Evolutionary conservation across 2,888 invertebrate genomes (phyloP), one percentile per base, ranked within the genome.

Genomic region (Dolomedes plantarius): DNA sequence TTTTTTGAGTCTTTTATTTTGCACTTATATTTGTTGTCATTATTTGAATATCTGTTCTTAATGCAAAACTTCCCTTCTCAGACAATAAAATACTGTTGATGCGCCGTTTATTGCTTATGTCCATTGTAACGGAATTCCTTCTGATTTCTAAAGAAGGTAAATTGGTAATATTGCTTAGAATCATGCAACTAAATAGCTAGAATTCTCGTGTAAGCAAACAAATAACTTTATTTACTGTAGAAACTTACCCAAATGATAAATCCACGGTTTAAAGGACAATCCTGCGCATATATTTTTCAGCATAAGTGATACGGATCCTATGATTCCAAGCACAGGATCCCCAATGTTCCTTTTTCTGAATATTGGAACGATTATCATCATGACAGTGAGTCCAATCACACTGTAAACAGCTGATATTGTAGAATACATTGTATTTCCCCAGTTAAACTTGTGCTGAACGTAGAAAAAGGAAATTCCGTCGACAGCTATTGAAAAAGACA

Each of bases 361-460:
- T 11, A 87, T 3, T 9, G 78, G 65, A 0, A 87, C 76, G 1
- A 50, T 23, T 29, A 76, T 41, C 0, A 80, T 39, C 72, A 76
- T 69, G 0, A 39, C 5, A 5, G 65, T 0, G 0, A 62, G 56
- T 19, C 75, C 72, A 29, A 86, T 50, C 39, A 86, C 67, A 1
- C 75, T 71, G 31, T 71, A 86, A 23, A 76, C 23, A 1, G 86
- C 69, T 6, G 75, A 71, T 29, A 86, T 29, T 3, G 79, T 86
- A 9, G 80, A 86, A 29, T 71, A 86, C 1, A 23, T 76, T 13
- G 86, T 80, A 41, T 86, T 80, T 13, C 65, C 56, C 86, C 86
- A 86, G n/a, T 75, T n/a, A 36, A 76, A 86, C 23, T 19, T 23
- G 19, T 80, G 75, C 28, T 80, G 46, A n/a, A 27, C 73, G 19